Evolutionary conservation across 2,113 vertebrate species (phyloP).

Genomic region (Eudorcas thomsonii): DNA sequence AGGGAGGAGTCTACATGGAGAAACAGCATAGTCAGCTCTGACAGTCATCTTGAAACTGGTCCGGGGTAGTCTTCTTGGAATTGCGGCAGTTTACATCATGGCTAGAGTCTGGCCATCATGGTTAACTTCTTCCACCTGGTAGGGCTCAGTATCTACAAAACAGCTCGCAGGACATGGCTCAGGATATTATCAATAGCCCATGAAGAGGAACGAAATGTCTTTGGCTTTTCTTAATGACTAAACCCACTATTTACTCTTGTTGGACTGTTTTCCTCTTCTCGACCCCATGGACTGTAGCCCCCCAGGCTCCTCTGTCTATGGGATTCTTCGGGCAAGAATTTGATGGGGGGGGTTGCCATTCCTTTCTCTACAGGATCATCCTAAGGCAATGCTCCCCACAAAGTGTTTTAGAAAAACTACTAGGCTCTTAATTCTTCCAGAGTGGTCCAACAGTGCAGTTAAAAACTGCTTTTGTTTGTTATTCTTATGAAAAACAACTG

Average conservation of each 20-base stretch:
- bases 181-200: not conserved
- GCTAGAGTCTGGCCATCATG: not conserved
- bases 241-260: not conserved
- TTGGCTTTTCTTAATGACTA: not conserved
- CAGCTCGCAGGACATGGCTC: not conserved
- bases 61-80: not conserved
- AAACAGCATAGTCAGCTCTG: not conserved
- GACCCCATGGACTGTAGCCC: not conserved
- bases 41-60: not conserved
- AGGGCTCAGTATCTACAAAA: not conserved
- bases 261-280: not conserved
- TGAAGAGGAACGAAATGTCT: not conserved
- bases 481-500: not conserved
- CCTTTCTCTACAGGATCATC: not conserved
- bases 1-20: not conserved
- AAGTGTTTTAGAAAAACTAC: not conserved
- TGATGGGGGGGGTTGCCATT: not conserved
- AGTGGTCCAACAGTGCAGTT: not conserved
- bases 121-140: not conserved
- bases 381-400: not conserved
- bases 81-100: not conserved
- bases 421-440: not conserved
- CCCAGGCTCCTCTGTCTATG: not conserved
- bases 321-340: not conserved
- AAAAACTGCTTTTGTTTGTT: not conserved